These are phyloP conservation scores for Takifugu flavidus DNA, from an alignment of 2,113 vertebrate genomes.

Conservation along the genomic window DNA sequence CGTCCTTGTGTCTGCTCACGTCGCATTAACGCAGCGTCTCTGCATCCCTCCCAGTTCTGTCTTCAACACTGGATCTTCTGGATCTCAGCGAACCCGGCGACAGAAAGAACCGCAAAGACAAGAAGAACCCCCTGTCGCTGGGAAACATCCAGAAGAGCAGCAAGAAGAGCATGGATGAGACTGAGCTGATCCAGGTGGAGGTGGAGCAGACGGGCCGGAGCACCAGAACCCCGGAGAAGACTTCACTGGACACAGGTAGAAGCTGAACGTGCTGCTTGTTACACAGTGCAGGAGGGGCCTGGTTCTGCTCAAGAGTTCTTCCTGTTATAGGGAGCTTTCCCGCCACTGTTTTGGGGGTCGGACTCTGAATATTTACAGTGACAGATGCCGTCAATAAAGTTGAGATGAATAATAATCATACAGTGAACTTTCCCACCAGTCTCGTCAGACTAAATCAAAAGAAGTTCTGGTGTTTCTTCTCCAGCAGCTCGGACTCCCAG, in stretches of 20 bases:
- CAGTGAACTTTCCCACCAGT: too few relatives aligned
- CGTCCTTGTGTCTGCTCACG: too few relatives aligned
- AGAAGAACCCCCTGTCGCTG: conserved; percentile 77
- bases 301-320: too few relatives aligned
- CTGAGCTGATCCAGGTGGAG: conserved; percentile 90
- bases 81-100: conserved; percentile 93
- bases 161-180: conserved; percentile 88
- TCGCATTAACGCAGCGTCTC: neutral
- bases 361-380: too few relatives aligned
- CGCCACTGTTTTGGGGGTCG: too few relatives aligned
- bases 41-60: conserved; percentile 79
- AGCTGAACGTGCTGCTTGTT: neutral
- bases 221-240: conserved; percentile 79
- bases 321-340: too few relatives aligned
- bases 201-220: conserved; percentile 79
- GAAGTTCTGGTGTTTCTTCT: too few relatives aligned
- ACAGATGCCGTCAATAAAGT: too few relatives aligned
- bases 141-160: conserved; percentile 77
- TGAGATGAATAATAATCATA: too few relatives aligned
- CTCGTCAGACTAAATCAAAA: too few relatives aligned
- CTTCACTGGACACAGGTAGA: conserved; percentile 88
- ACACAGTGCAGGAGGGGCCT: neutral
- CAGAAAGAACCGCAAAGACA: conserved; percentile 85
- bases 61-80: conserved; percentile 92
- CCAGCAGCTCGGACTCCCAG: conserved; percentile 6